phyloP scores from a whole-genome alignment of 2,888 invertebrate genomes.

The Apantesis nais region DNA sequence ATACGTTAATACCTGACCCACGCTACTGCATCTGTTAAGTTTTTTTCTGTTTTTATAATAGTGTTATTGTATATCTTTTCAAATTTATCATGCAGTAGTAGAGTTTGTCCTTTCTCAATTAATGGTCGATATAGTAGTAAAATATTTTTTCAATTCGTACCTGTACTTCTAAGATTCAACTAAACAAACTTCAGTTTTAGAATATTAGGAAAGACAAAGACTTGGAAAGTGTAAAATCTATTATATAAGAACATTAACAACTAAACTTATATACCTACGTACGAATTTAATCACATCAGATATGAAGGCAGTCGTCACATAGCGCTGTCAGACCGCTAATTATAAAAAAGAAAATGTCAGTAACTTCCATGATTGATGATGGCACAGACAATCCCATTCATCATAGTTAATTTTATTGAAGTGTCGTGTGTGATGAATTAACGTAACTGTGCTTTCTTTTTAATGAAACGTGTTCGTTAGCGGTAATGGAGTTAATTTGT shows the following conservation, averaged over 20 bases:
- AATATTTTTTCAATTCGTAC: too few relatives aligned
- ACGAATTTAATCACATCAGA: conserved; percentile 27
- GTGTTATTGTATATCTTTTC: too few relatives aligned
- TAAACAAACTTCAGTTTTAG: neutral
- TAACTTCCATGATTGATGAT: conserved; percentile 79
- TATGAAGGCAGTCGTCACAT: conserved; percentile 20
- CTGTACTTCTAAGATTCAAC: too few relatives aligned
- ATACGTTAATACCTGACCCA: too few relatives aligned
- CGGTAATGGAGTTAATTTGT: conserved; percentile 52
- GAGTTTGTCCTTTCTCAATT: too few relatives aligned
- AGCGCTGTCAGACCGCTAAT: conserved; percentile 50
- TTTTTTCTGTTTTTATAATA: too few relatives aligned
- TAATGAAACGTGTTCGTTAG: conserved; percentile 62
- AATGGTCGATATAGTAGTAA: too few relatives aligned
- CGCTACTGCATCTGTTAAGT: too few relatives aligned
- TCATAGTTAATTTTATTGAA: conserved; percentile 83
- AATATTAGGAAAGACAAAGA: neutral
- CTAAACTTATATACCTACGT: neutral
- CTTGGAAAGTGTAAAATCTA: neutral
- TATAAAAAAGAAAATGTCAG: conserved; percentile 58
- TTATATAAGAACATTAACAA: neutral
- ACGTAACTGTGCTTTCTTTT: conserved; percentile 60
- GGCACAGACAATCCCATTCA: conserved; percentile 75
- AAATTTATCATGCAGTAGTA: too few relatives aligned
- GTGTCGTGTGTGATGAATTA: conserved; percentile 72